These are phyloP conservation scores for Periphyllus acericola DNA, from an alignment of 2,888 invertebrate genomes.

Conservation along the genomic window DNA sequence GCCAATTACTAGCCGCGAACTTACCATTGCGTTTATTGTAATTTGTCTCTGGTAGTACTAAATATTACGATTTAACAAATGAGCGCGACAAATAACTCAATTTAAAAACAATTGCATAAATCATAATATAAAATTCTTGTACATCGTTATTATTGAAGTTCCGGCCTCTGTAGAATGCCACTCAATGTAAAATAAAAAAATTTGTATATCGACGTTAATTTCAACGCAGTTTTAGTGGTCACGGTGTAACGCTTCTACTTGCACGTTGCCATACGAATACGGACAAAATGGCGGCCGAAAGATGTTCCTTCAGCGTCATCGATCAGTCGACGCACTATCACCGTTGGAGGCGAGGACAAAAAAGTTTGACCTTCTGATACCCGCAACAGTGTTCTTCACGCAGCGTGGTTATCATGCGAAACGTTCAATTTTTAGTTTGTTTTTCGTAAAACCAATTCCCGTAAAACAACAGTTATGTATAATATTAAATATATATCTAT, in stretches of 20 bases:
- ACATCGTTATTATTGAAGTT: not conserved
- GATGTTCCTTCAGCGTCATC: not conserved
- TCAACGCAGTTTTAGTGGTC: not conserved
- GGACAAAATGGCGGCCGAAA: not conserved
- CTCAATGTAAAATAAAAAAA: not conserved
- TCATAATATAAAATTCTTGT: not conserved
- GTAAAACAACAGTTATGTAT: not conserved
- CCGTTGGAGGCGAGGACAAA: too few species aligned
- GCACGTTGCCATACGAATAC: not conserved
- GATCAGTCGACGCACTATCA: too few species aligned
- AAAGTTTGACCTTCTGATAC: not conserved
- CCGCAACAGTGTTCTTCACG: not conserved
- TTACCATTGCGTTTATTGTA: constrained; percentile 40
- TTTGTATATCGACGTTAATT: not conserved
- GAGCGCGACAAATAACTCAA: not conserved
- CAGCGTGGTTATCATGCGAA: not conserved
- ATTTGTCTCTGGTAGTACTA: constrained; percentile 19
- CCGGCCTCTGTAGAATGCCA: not conserved
- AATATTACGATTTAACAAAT: constrained; percentile 4
- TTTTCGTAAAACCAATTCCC: not conserved
- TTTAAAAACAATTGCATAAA: not conserved
- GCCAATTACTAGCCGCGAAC: constrained; percentile 30
- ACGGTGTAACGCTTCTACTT: not conserved
- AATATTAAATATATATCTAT: not conserved
- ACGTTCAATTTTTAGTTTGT: not conserved